These are phyloP conservation scores for Hypomesus transpacificus DNA, from an alignment of 2,113 vertebrate species.

Conservation along the genomic window DNA sequence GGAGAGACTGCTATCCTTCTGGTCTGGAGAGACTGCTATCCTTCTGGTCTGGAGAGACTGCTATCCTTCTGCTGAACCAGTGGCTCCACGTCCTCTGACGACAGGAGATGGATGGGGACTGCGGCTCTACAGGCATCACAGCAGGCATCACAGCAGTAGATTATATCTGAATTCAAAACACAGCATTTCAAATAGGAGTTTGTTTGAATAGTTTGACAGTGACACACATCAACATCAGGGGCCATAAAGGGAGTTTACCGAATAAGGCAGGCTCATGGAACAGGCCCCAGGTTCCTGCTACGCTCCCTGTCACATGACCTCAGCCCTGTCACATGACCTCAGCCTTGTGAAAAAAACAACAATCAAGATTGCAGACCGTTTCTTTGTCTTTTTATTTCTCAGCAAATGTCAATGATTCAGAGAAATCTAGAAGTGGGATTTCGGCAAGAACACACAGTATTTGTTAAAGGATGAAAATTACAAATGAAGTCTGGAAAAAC, in stretches of 20 bases:
- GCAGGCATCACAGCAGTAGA: constrained; percentile 2
- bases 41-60: too few relatives aligned
- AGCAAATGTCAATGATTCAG: constrained; percentile 30
- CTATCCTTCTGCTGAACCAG: neutral
- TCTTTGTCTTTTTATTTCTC: constrained; percentile 30
- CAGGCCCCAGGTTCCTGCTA: neutral
- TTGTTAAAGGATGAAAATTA: constrained; percentile 26
- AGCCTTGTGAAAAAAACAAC: constrained; percentile 15
- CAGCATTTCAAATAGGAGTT: constrained; percentile 22
- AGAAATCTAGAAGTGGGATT: constrained; percentile 34
- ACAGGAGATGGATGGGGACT: neutral
- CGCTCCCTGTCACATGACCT: too few relatives aligned
- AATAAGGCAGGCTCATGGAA: too few relatives aligned
- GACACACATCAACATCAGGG: constrained; percentile 8
- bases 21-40: too few relatives aligned
- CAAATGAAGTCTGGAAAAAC: constrained; percentile 45
- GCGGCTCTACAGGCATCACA: neutral
- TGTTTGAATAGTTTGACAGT: too few relatives aligned
- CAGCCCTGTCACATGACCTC: constrained; percentile 8
- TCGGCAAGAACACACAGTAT: constrained; percentile 39
- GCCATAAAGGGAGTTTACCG: neutral
- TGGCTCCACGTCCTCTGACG: neutral
- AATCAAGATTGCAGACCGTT: constrained; percentile 26
- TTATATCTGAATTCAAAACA: constrained; percentile 18
- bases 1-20: neutral